These are phyloP conservation scores for Haliclystus octoradiatus DNA, from an alignment of 30 jellyfish, hydroid and myxozoan genomes.

Conservation along the genomic window DNA sequence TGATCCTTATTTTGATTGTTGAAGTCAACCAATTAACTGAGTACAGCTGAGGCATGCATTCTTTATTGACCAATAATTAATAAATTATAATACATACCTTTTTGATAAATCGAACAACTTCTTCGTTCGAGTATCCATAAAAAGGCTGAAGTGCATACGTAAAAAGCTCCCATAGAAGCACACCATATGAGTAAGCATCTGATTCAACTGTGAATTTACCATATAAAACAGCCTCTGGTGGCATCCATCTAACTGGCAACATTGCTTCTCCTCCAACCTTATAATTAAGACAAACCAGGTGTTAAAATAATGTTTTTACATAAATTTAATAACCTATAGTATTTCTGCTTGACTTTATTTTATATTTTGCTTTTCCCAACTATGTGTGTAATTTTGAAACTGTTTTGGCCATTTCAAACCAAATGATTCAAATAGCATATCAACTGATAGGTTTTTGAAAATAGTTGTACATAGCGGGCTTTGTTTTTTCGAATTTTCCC, in stretches of 20 bases:
- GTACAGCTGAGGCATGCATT: too few relatives aligned
- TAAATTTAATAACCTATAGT: background rate
- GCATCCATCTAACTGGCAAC: constrained; percentile 99
- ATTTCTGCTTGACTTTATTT: background rate
- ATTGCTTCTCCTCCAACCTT: constrained; percentile 98
- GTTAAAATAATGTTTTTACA: background rate
- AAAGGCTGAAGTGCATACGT: constrained; percentile 88
- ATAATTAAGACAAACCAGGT: too few relatives aligned
- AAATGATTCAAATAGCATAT: too few relatives aligned
- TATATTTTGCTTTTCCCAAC: background rate
- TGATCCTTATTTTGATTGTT: too few relatives aligned
- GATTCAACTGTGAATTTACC: constrained; percentile 90
- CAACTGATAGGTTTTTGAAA: too few relatives aligned
- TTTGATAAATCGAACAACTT: constrained; percentile 82
- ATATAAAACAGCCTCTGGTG: constrained; percentile 91
- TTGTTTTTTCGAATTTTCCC: too few relatives aligned
- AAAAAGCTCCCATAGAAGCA: constrained; percentile 82
- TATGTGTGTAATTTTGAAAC: background rate
- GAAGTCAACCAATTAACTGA: too few relatives aligned
- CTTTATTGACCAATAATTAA: too few relatives aligned
- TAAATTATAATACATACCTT: too few relatives aligned
- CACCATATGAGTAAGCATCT: constrained; percentile 90
- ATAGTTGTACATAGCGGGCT: too few relatives aligned
- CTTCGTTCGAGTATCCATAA: constrained; percentile 93
- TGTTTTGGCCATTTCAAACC: too few relatives aligned